Evolutionary conservation across 1,140 invertebrate genomes (phyloP), one percentile per base, ranked within the genome.

Genomic region (Thaumatotibia leucotreta): DNA sequence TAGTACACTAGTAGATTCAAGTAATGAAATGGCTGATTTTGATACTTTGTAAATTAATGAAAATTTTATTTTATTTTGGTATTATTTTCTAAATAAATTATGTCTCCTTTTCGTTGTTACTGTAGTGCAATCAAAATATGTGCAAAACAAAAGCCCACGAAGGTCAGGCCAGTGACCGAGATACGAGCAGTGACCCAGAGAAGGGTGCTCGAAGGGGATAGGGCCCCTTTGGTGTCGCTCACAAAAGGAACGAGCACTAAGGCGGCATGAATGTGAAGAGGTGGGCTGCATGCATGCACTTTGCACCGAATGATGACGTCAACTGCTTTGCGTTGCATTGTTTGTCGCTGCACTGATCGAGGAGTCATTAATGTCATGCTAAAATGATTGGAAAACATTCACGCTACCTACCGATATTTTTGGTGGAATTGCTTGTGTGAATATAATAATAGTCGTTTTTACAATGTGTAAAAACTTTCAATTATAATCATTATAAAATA

Each of bases 231-330:
- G 78, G 85, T 86, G 81, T 84, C 83, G 78, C 76, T 84, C 68
- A 82, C 83, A 86, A 90, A 90, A 90, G 88, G 88, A 90, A 86
- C 80, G 79, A 75, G 73, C 80, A 90, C 86, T 78, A 90, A 82
- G 84, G 70, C 72, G 63, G 70, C 84, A 90, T 88, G 68, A 86
- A 82, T 67, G 75, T 73, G 65, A 80, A 74, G 86, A 88, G 86
- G 83, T 79, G 75, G 82, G 75, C 76, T 86, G 84, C 83, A 86
- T 86, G 80, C 79, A 86, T 90, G 86, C 86, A 90, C 88, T 90
- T 88, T 90, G 88, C 88, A 88, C 88, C 84, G 84, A 88, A 86
- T 83, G 81, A 73, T 88, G 80, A 87, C 84, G 85, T 86, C 80
- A 86, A 65, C 61, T 72, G 67, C 75, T 81, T 80, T 78, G 75